phyloP scores from a whole-genome alignment of 2,888 invertebrate genomes.

The Pediacus dermestoides region DNA sequence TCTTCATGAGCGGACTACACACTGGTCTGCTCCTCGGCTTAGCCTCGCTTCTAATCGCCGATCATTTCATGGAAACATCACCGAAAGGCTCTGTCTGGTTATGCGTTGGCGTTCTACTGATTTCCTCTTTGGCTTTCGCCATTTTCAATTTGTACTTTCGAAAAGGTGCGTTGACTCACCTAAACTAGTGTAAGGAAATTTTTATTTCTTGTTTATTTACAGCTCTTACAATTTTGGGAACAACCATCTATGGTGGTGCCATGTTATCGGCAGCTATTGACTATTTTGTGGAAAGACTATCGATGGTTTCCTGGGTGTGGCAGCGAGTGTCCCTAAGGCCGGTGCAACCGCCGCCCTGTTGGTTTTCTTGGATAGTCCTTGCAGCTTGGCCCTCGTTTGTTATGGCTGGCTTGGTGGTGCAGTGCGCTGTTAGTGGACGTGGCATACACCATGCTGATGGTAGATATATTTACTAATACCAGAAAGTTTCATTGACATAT shows the following conservation, averaged over 20 bases:
- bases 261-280: constrained; percentile 68
- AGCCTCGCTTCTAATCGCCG: constrained; percentile 58
- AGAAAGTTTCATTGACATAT: not conserved
- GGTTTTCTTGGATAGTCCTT: constrained; percentile 70
- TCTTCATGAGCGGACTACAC: constrained; percentile 78
- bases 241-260: constrained; percentile 73
- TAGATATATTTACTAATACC: constrained; percentile 39
- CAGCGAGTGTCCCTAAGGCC: constrained; percentile 61
- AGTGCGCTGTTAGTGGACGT: constrained; percentile 66
- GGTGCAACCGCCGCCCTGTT: constrained; percentile 59
- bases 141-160: constrained; percentile 72
- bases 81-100: constrained; percentile 59
- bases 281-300: constrained; percentile 70
- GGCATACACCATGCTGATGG: constrained; percentile 63
- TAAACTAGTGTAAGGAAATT: too few relatives aligned
- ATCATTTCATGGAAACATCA: constrained; percentile 59
- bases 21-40: constrained; percentile 65
- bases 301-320: constrained; percentile 71
- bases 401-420: constrained; percentile 64
- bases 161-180: constrained; percentile 59
- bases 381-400: constrained; percentile 71
- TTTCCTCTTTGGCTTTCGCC: constrained; percentile 66
- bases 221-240: constrained; percentile 70
- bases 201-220: too few relatives aligned
- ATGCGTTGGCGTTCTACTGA: constrained; percentile 65